Percentiles rank a stretch among this genome's conserved stretches.
Evolutionary conservation across 1,140 invertebrate species (phyloP).

Genomic region (Hyles vespertilio): DNA sequence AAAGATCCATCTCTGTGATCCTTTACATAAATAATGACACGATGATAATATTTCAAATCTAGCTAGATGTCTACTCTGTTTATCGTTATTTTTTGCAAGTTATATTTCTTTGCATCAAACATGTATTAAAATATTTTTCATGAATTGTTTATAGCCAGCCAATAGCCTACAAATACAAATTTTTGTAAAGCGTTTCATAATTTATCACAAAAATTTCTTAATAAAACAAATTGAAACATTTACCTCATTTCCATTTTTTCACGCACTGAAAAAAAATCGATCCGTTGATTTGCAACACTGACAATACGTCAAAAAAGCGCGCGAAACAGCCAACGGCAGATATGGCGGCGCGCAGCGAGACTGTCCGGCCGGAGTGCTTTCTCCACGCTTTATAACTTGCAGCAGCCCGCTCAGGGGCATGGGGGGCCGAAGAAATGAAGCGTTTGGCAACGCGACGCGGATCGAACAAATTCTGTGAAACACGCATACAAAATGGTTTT

Average conservation of each 20-base stretch:
- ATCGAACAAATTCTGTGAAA: slow-evolving; percentile 60
- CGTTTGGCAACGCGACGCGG: slow-evolving; percentile 60
- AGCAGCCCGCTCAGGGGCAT: slow-evolving; percentile 23
- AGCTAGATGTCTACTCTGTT: too few species aligned
- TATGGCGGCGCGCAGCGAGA: slow-evolving; percentile 34
- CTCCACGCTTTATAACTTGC: slow-evolving; percentile 68
- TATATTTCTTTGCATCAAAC: too few species aligned
- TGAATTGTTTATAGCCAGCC: too few species aligned
- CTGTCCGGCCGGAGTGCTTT: slow-evolving; percentile 62
- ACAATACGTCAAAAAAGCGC: slow-evolving; percentile 42
- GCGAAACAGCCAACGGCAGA: slow-evolving; percentile 28
- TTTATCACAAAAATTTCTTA: too few species aligned
- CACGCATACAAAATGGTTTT: slow-evolving; percentile 20
- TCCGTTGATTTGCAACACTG: slow-evolving; percentile 46
- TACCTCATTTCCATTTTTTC: slow-evolving; percentile 59
- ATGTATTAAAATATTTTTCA: too few species aligned
- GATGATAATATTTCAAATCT: too few species aligned
- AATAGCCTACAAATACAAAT: too few species aligned
- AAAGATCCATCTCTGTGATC: too few species aligned
- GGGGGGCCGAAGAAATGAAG: slow-evolving; percentile 61
- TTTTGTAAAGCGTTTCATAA: too few species aligned
- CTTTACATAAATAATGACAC: too few species aligned
- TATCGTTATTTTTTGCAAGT: too few species aligned
- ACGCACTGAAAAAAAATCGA: slow-evolving; percentile 30
- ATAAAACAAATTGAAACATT: slow-evolving; percentile 27